Conservation (phyloP, 2,888 invertebrate genomes). For the Ophion costatus region DNA sequence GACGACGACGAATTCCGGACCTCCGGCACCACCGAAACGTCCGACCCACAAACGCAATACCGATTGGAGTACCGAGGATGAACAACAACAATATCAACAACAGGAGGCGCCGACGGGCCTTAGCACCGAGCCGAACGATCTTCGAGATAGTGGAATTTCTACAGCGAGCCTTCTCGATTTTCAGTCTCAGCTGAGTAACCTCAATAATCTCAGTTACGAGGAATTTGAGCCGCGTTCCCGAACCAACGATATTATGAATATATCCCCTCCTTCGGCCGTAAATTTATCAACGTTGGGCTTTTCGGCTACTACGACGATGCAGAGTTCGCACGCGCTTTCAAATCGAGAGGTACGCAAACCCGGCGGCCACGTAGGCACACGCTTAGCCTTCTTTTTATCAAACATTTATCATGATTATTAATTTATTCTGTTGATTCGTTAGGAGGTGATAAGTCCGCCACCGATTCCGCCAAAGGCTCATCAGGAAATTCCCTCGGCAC, state of each 20-base stretch:
- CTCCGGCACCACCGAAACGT: constrained; percentile 84
- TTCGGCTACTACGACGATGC: constrained; percentile 76
- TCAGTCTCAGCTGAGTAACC: constrained; percentile 80
- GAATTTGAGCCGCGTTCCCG: constrained; percentile 82
- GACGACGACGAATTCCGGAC: constrained; percentile 81
- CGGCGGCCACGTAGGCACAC: too few species aligned
- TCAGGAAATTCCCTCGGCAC: constrained; percentile 80
- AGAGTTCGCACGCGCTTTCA: constrained; percentile 77
- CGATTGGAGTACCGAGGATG: constrained; percentile 80
- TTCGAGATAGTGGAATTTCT: constrained; percentile 85
- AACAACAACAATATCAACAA: constrained; percentile 69
- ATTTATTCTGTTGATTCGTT: constrained; percentile 49
- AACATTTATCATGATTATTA: background rate
- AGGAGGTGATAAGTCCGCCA: constrained; percentile 78
- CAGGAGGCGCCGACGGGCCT: constrained; percentile 65
- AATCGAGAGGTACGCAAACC: constrained; percentile 79
- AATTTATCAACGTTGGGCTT: constrained; percentile 78
- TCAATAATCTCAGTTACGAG: constrained; percentile 83
- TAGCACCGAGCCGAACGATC: constrained; percentile 81
- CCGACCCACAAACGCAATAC: constrained; percentile 78
- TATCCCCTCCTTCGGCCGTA: constrained; percentile 81
- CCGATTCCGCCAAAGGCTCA: constrained; percentile 83
- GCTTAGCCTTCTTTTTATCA: too few species aligned
- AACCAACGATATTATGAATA: constrained; percentile 82
- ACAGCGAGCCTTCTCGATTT: constrained; percentile 82